These are phyloP conservation scores for Alcis repandata DNA, from an alignment of 2,888 invertebrate species.

Conservation along the genomic window DNA sequence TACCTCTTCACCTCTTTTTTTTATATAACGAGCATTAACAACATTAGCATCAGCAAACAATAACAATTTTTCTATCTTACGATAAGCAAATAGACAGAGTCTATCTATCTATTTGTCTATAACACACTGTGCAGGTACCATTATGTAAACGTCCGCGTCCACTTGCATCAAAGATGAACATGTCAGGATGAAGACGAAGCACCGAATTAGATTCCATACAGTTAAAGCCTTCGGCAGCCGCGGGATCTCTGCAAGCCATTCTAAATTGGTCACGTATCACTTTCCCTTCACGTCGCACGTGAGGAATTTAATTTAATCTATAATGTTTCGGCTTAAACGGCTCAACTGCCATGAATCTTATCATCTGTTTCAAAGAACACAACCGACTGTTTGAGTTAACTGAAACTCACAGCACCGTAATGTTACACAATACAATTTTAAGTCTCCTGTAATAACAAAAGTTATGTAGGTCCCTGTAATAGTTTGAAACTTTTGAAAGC, in stretches of 20 bases:
- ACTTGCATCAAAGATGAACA: conserved; percentile 22
- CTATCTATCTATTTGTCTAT: too few relatives aligned
- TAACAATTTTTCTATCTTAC: too few relatives aligned
- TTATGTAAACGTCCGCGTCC: neutral
- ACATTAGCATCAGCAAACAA: too few relatives aligned
- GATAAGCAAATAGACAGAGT: too few relatives aligned
- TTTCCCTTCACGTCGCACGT: conserved; percentile 54
- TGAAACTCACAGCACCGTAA: neutral
- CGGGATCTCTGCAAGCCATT: conserved; percentile 33
- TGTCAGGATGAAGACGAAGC: neutral
- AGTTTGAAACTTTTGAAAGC: conserved; percentile 22
- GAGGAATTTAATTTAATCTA: conserved; percentile 59
- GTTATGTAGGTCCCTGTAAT: conserved; percentile 12
- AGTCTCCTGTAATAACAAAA: conserved; percentile 21
- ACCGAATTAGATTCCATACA: conserved; percentile 15
- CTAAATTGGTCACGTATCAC: conserved; percentile 66
- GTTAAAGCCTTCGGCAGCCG: neutral
- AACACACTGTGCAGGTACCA: too few relatives aligned
- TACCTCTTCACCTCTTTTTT: too few relatives aligned
- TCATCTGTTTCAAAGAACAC: conserved; percentile 30
- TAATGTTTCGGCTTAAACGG: conserved; percentile 46
- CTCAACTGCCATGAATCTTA: conserved; percentile 43
- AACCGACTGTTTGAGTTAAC: neutral
- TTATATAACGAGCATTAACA: too few relatives aligned
- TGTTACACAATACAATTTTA: conserved; percentile 15